Percentiles rank a stretch among this genome's conserved stretches.
Evolutionary conservation across 2,113 vertebrate species (phyloP).

Genomic region (Tetraodon nigroviridis): DNA sequence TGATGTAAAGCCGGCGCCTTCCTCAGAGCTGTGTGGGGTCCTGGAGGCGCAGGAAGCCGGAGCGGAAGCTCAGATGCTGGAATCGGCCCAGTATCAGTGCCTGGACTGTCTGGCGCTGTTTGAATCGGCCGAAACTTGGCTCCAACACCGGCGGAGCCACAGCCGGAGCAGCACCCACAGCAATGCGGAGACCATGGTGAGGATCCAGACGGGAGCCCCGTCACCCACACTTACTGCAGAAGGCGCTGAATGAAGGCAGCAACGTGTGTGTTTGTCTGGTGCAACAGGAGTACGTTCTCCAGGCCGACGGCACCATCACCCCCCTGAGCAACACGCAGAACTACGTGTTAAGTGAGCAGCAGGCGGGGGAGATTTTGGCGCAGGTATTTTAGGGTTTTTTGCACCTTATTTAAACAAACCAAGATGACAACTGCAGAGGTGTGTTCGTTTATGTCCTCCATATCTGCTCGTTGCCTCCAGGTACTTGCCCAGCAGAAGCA

Average conservation of each 20-base stretch:
- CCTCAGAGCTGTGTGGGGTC: constrained; percentile 69
- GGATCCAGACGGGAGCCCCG: neutral
- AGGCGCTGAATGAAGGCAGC: no score
- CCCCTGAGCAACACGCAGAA: constrained; percentile 74
- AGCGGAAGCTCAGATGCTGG: constrained; percentile 30
- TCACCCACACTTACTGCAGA: no score
- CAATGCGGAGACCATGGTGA: constrained; percentile 60
- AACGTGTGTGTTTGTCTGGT: no score
- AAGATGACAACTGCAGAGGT: neutral
- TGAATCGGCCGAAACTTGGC: constrained; percentile 79
- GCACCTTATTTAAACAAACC: no score
- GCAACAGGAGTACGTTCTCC: constrained; percentile 75
- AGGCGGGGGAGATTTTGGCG: constrained; percentile 75
- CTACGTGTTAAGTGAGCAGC: constrained; percentile 76
- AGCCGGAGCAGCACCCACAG: constrained; percentile 74
- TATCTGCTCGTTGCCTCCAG: constrained; percentile 34
- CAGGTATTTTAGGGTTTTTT: constrained; percentile 57
- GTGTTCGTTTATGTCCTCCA: neutral
- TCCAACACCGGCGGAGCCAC: constrained; percentile 81
- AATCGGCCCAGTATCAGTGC: constrained; percentile 86
- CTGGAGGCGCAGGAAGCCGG: constrained; percentile 48
- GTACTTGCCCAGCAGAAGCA: constrained; percentile 65
- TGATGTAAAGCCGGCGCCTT: neutral
- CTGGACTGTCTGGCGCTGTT: constrained; percentile 85
- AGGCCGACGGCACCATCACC: constrained; percentile 72